These are phyloP conservation scores for Decapterus maruadsi DNA, from an alignment of 2,797 vertebrate genomes.

Conservation along the genomic window DNA sequence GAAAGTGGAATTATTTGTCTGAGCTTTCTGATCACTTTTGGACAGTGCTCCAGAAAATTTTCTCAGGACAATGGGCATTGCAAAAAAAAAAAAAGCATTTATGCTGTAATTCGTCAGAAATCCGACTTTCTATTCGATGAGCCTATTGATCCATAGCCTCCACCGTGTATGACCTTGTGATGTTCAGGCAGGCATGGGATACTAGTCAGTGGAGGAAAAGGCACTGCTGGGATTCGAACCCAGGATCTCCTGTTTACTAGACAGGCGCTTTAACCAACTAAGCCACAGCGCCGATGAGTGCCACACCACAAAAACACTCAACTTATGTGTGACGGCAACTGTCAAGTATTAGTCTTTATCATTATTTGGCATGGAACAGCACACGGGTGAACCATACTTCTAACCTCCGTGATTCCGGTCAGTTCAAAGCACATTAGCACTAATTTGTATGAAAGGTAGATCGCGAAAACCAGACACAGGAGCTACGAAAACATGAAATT, in stretches of 20 bases:
- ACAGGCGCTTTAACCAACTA: conserved; percentile 83
- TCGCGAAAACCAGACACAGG: background rate
- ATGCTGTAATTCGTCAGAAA: background rate
- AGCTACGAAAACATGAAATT: background rate
- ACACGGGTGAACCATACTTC: background rate
- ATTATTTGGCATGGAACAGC: background rate
- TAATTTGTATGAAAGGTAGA: background rate
- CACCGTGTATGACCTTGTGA: background rate
- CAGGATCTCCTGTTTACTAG: conserved; percentile 84
- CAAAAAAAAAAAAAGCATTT: background rate
- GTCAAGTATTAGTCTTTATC: too few relatives aligned
- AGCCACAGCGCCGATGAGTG: conserved; percentile 67
- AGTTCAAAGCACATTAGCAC: background rate
- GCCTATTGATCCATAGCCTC: background rate
- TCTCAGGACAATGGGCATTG: background rate
- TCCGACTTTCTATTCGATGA: background rate
- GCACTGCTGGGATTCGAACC: conserved; percentile 84
- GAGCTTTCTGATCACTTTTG: background rate
- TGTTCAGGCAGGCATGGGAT: background rate
- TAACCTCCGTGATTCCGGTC: background rate
- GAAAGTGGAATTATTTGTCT: too few relatives aligned
- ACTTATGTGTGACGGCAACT: background rate
- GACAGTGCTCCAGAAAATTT: background rate
- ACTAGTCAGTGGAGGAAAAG: conserved; percentile 39
- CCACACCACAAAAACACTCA: accelerated